These are phyloP conservation scores for Dasypogon diadema DNA, from an alignment of 2,888 invertebrate genomes.

Conservation along the genomic window DNA sequence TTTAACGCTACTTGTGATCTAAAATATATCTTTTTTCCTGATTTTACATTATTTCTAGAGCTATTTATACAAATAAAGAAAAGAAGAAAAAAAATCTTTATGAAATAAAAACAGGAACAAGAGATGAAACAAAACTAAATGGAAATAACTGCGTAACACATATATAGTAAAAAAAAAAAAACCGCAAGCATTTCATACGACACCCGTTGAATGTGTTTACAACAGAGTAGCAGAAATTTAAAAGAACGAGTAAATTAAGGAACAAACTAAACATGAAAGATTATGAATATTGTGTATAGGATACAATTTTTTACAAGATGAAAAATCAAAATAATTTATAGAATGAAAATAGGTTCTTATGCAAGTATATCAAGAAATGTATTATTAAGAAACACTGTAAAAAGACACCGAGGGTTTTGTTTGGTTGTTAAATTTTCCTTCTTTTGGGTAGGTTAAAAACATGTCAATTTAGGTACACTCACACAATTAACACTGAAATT, in stretches of 20 bases:
- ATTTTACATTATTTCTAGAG: slow-evolving; percentile 46
- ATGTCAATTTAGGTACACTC: slow-evolving; percentile 55
- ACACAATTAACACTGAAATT: slow-evolving; percentile 43
- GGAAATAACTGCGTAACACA: slow-evolving; percentile 4
- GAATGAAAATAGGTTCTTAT: slow-evolving; percentile 54
- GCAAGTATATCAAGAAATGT: slow-evolving; percentile 45
- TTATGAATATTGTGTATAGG: slow-evolving; percentile 50
- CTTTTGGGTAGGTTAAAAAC: slow-evolving; percentile 21
- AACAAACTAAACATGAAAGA: slow-evolving; percentile 35
- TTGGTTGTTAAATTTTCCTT: slow-evolving; percentile 11
- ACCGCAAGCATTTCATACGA: slow-evolving; percentile 42
- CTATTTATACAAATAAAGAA: slow-evolving; percentile 44
- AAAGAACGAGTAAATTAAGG: slow-evolving; percentile 14
- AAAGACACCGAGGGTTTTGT: slow-evolving; percentile 42
- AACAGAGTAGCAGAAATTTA: slow-evolving; percentile 26
- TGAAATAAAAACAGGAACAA: slow-evolving; percentile 16
- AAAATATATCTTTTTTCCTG: slow-evolving; percentile 29
- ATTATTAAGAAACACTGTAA: slow-evolving; percentile 37
- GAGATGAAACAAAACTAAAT: background rate
- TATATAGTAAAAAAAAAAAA: too few relatives aligned
- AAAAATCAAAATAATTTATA: slow-evolving; percentile 55
- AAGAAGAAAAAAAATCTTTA: slow-evolving; percentile 28
- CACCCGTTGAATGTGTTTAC: slow-evolving; percentile 20
- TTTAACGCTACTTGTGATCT: slow-evolving; percentile 52
- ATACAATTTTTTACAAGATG: slow-evolving; percentile 55